Percentiles rank a stretch among this genome's conserved stretches.
Conservation (phyloP, 2,888 invertebrate species). For the Trisateles emortualis region DNA sequence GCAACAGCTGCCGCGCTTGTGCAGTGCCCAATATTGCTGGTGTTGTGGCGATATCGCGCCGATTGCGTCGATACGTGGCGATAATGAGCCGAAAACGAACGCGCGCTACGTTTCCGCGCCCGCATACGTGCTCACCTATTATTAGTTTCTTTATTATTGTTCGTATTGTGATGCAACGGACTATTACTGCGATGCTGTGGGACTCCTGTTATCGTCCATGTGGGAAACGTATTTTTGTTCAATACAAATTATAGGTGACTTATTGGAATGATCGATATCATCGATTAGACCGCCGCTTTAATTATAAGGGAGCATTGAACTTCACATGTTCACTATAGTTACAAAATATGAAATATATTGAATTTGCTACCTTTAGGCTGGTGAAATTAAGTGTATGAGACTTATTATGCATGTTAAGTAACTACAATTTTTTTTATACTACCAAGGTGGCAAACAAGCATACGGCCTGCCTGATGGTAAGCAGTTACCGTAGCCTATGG, state of each 20-base stretch:
- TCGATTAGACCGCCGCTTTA: slow-evolving; percentile 5
- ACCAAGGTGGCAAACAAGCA: too few relatives aligned
- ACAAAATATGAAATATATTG: too few relatives aligned
- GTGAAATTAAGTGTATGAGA: too few relatives aligned
- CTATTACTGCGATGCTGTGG: slow-evolving; percentile 48
- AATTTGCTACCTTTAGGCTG: slow-evolving; percentile 1
- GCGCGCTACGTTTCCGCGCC: slow-evolving; percentile 51
- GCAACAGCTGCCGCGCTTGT: slow-evolving; percentile 27
- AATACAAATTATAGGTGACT: slow-evolving; percentile 4
- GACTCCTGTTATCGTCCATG: slow-evolving; percentile 41
- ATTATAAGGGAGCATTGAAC: too few relatives aligned
- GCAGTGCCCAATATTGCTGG: slow-evolving; percentile 28
- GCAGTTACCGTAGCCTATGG: too few relatives aligned
- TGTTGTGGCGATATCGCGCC: slow-evolving; percentile 21
- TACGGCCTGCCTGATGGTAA: too few relatives aligned
- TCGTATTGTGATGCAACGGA: slow-evolving; percentile 49
- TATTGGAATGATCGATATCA: slow-evolving; percentile 2
- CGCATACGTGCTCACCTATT: slow-evolving; percentile 57
- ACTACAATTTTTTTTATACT: too few relatives aligned
- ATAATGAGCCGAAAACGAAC: slow-evolving; percentile 53
- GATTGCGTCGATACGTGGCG: slow-evolving; percentile 45
- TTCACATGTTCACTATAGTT: too few relatives aligned
- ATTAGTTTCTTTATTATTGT: slow-evolving; percentile 39
- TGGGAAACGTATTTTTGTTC: slow-evolving; percentile 3
- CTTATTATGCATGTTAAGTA: too few relatives aligned